Percentiles rank a stretch among this genome's conserved stretches.
Conservation (phyloP, 2,113 vertebrate genomes). For the Myxocyprinus asiaticus region DNA sequence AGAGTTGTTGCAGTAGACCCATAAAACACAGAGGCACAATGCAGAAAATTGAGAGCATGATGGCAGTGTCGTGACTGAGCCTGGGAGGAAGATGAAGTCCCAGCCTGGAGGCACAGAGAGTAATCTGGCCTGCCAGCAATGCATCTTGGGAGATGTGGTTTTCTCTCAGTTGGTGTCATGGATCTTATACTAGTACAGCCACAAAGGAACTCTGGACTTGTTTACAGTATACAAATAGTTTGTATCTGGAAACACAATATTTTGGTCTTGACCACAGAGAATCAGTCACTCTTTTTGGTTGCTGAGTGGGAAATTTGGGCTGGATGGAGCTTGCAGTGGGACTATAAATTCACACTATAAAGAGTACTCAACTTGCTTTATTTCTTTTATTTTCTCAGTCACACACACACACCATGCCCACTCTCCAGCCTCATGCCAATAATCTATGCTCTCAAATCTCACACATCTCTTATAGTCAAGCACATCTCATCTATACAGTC, state of each 20-base stretch:
- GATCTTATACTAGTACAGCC: constrained; percentile 30
- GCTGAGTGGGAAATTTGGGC: constrained; percentile 33
- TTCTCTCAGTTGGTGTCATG: constrained; percentile 21
- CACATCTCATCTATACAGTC: neutral
- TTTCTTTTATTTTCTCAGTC: constrained; percentile 32
- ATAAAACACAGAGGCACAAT: constrained; percentile 78
- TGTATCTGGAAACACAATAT: constrained; percentile 51
- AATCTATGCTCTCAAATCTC: neutral
- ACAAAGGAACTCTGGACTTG: constrained; percentile 33
- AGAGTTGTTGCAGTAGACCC: constrained; percentile 44
- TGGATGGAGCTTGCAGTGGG: constrained; percentile 35
- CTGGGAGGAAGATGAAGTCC: constrained; percentile 75
- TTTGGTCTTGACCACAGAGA: constrained; percentile 32
- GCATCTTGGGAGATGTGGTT: constrained; percentile 20
- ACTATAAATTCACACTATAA: constrained; percentile 17
- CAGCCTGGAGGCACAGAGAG: constrained; percentile 66
- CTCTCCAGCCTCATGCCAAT: neutral
- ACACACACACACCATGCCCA: neutral
- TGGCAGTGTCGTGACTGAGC: constrained; percentile 73
- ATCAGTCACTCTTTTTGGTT: constrained; percentile 42
- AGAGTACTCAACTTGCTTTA: constrained; percentile 46
- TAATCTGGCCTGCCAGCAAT: constrained; percentile 34
- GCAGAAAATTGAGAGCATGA: constrained; percentile 84
- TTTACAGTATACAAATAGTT: constrained; percentile 51
- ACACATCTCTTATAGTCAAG: neutral